Evolutionary conservation across 2,888 invertebrate species (phyloP), one percentile per base, ranked within the genome.

Genomic region (Glyphotaelius pellucidus): DNA sequence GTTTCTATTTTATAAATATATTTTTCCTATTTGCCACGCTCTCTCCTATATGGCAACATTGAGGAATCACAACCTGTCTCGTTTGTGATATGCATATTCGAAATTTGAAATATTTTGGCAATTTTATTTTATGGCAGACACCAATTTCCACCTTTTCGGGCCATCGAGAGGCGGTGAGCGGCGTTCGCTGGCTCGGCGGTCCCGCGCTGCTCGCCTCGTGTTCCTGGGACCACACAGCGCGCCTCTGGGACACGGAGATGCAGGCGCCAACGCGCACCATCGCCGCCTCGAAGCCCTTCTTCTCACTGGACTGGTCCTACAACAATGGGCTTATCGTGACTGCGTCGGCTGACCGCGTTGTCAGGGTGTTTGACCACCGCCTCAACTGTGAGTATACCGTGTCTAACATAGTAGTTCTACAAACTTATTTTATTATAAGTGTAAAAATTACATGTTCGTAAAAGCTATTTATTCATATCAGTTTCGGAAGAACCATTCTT

Each of bases 161-260:
- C 0, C 99, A 99, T 95, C 97, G 98, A 93, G 99, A 99, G 95
- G 98, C 98, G 25, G 97, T 99, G 31, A 98, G 98, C 0, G 97
- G 97, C 0, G 97, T 98, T 0, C 97, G 97, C 91, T 99, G 99
- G 99, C 97, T 98, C 94, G 97, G 98, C 94, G 96, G 96, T 91
- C 96, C 97, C 93, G 98, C 98, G 93, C 98, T 98, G 93, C 95
- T 99, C 3, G 96, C 98, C 14, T 98, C 99, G 0, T 97, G 98
- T 90, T 98, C 99, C 1, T 99, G 99, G 99, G 99, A 99, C 96
- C 99, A 99, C 94, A 98, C 99, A 0, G 96, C 99, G 30, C 98
- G 98, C 95, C 95, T 99, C 14, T 99, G 99, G 99, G 99, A 99
- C 95, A 96, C 98, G 85, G 98, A 98, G 94, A 95, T 98, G 88